Conservation (phyloP, 2,888 invertebrate species). For the Dugesia japonica region DNA sequence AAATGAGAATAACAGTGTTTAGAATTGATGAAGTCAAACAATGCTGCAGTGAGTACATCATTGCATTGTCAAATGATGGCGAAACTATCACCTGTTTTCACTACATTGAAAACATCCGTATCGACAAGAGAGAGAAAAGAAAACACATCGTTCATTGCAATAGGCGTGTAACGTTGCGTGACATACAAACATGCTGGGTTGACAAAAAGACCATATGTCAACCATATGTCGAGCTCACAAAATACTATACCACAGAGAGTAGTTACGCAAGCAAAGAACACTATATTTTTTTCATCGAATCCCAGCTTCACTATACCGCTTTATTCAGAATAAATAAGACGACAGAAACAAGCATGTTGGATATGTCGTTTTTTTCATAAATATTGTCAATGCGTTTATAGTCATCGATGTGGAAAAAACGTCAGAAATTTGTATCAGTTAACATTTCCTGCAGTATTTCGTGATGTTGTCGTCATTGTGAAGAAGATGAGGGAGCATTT, state of each 20-base stretch:
- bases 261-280: slow-evolving; percentile 16
- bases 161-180: slow-evolving; percentile 14
- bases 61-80: slow-evolving; percentile 20
- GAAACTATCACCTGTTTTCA: background rate
- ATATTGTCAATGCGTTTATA: slow-evolving; percentile 13
- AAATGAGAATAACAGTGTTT: slow-evolving; percentile 15
- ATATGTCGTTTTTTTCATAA: slow-evolving; percentile 20
- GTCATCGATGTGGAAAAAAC: slow-evolving; percentile 20
- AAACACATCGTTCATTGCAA: background rate
- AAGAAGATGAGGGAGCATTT: slow-evolving; percentile 20
- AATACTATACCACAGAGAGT: slow-evolving; percentile 16
- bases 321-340: slow-evolving; percentile 1
- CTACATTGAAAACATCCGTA: background rate
- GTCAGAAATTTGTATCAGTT: slow-evolving; percentile 20
- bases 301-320: slow-evolving; percentile 11
- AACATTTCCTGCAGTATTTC: slow-evolving; percentile 20
- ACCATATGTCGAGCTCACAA: slow-evolving; percentile 20
- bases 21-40: slow-evolving; percentile 13
- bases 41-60: background rate
- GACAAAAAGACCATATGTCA: slow-evolving; percentile 20
- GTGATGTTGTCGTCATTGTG: slow-evolving; percentile 20
- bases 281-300: background rate
- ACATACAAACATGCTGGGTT: slow-evolving; percentile 20
- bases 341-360: slow-evolving; percentile 20
- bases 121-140: slow-evolving; percentile 4